Conservation (phyloP, 2,888 invertebrate species). For the Acholoe squamosa region DNA sequence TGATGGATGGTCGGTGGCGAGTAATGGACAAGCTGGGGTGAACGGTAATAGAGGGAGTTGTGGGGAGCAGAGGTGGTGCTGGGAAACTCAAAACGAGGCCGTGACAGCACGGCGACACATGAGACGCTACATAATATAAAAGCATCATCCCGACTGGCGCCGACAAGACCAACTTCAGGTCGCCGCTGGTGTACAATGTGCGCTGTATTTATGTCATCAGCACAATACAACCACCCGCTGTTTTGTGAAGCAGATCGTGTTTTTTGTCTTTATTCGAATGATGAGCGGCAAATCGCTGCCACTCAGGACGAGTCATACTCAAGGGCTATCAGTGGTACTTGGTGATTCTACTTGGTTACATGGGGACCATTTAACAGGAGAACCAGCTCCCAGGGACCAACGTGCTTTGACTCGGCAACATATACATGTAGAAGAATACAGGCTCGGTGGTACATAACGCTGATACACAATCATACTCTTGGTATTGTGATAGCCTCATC, state of each 20-base stretch:
- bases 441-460: too few relatives aligned
- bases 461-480: too few relatives aligned
- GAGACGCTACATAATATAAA: constrained; percentile 54
- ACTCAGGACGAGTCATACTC: not conserved
- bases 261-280: not conserved
- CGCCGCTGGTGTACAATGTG: not conserved
- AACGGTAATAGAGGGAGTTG: constrained; percentile 49
- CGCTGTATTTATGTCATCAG: not conserved
- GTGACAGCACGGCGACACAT: constrained; percentile 56
- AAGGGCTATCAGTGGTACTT: too few relatives aligned
- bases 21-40: constrained; percentile 51
- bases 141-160: constrained; percentile 38
- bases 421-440: too few relatives aligned
- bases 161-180: constrained; percentile 36
- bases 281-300: not conserved
- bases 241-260: not conserved
- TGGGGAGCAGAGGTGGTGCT: not conserved
- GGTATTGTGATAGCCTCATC: too few relatives aligned
- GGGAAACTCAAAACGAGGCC: constrained; percentile 16
- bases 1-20: constrained; percentile 53
- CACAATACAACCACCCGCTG: constrained; percentile 18
- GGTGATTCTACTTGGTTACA: too few relatives aligned
- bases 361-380: too few relatives aligned
- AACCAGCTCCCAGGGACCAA: too few relatives aligned
- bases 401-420: too few relatives aligned